Conservation (phyloP, 35 echinoderm and acorn worm genomes). For the Lytechinus pictus region DNA sequence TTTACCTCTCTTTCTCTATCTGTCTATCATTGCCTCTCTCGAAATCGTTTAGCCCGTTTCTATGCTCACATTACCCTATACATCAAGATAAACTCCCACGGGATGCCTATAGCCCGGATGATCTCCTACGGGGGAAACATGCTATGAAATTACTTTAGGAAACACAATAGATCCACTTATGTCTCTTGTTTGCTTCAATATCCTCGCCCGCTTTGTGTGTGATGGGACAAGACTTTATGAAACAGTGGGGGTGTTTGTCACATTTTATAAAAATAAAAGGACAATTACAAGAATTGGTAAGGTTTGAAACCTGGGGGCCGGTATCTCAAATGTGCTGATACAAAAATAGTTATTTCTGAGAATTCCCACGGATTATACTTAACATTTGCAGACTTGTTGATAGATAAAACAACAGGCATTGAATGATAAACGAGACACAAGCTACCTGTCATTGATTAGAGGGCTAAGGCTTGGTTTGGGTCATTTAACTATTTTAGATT, state of each 20-base stretch:
- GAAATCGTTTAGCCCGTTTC: neutral
- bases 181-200: slow-evolving; percentile 25
- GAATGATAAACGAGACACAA: neutral
- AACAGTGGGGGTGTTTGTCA: neutral
- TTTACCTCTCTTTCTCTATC: neutral
- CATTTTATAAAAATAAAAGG: neutral
- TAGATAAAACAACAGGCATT: neutral
- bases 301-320: neutral
- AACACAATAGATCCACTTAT: slow-evolving; percentile 47
- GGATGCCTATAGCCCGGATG: neutral
- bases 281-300: neutral
- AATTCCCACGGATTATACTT: neutral
- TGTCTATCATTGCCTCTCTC: slow-evolving; percentile 12
- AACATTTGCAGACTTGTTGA: neutral
- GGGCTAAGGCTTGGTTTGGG: neutral
- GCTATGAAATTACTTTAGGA: slow-evolving; percentile 43
- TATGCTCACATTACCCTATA: slow-evolving; percentile 4
- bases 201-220: neutral
- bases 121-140: slow-evolving; percentile 41
- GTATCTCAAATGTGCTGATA: neutral
- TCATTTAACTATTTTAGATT: neutral
- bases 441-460: neutral
- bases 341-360: neutral
- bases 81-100: neutral
- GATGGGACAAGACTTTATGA: neutral